Evolutionary conservation across 2,113 vertebrate genomes (phyloP).

Genomic region (Malaclemys terrapin): DNA sequence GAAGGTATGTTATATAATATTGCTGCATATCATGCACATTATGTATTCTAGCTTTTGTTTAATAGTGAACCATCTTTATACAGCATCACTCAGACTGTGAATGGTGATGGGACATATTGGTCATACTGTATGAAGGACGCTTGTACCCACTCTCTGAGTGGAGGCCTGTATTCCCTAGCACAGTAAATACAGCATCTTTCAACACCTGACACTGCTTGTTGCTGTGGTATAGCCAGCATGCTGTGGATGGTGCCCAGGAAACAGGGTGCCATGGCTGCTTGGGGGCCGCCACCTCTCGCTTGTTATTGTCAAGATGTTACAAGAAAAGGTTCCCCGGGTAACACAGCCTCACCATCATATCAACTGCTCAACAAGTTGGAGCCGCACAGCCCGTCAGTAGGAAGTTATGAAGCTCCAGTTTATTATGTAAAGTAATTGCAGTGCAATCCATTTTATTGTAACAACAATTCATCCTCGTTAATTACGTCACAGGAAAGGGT

Average conservation of each 20-base stretch:
- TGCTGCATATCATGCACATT: too few species aligned
- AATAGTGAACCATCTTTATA: neutral
- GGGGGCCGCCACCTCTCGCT: neutral
- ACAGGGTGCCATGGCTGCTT: neutral
- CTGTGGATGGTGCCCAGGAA: neutral
- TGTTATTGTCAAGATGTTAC: neutral
- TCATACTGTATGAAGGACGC: neutral
- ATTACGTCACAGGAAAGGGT: neutral
- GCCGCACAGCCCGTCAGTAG: neutral
- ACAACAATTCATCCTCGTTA: slow-evolving; percentile 39
- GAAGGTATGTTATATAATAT: too few species aligned
- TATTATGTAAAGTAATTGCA: slow-evolving; percentile 15
- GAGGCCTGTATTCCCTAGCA: neutral
- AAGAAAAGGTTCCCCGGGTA: neutral
- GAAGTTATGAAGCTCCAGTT: neutral
- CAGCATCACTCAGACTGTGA: neutral
- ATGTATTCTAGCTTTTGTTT: too few species aligned
- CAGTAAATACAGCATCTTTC: neutral
- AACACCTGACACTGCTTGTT: neutral
- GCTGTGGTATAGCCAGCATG: neutral
- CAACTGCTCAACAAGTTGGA: neutral
- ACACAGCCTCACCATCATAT: too few species aligned
- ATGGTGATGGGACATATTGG: neutral
- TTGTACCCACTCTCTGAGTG: neutral
- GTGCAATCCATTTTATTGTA: slow-evolving; percentile 3